Evolutionary conservation across 2,113 vertebrate genomes (phyloP).

Genomic region (Clarias batrachus): DNA sequence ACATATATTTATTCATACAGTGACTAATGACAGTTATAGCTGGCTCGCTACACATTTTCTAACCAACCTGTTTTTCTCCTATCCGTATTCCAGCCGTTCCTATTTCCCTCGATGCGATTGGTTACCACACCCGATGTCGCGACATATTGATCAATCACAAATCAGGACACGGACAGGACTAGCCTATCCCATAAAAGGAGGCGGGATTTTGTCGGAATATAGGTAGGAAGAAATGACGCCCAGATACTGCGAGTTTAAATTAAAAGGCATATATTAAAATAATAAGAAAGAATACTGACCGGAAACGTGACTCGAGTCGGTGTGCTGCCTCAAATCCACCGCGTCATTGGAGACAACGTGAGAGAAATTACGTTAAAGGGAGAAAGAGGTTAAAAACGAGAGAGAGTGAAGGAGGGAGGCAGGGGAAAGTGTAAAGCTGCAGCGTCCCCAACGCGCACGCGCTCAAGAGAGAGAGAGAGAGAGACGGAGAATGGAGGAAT

Average conservation of each 20-base stretch:
- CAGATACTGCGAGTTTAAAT: slow-evolving; percentile 17
- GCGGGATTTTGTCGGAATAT: neutral
- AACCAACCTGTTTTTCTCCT: neutral
- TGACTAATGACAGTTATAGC: neutral
- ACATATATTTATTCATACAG: neutral
- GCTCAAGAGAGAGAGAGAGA: slow-evolving; percentile 31
- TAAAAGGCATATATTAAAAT: neutral
- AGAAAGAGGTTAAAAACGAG: slow-evolving; percentile 26
- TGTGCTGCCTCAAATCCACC: slow-evolving; percentile 62
- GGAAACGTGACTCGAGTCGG: slow-evolving; percentile 55
- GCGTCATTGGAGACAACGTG: slow-evolving; percentile 65
- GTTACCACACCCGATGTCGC: neutral
- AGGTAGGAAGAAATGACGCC: neutral
- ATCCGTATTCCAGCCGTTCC: slow-evolving; percentile 6
- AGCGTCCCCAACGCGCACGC: slow-evolving; percentile 57
- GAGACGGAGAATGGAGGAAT: slow-evolving; percentile 66
- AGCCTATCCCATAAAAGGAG: neutral
- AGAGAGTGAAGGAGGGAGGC: slow-evolving; percentile 26
- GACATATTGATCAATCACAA: neutral
- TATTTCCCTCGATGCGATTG: neutral
- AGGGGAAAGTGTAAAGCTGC: slow-evolving; percentile 60
- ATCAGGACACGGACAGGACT: neutral
- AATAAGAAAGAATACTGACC: slow-evolving; percentile 62
- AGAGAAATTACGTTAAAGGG: slow-evolving; percentile 29
- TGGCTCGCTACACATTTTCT: neutral